These are phyloP conservation scores for Armadillidium nasatum DNA, from an alignment of 1,140 invertebrate genomes.

Conservation along the genomic window DNA sequence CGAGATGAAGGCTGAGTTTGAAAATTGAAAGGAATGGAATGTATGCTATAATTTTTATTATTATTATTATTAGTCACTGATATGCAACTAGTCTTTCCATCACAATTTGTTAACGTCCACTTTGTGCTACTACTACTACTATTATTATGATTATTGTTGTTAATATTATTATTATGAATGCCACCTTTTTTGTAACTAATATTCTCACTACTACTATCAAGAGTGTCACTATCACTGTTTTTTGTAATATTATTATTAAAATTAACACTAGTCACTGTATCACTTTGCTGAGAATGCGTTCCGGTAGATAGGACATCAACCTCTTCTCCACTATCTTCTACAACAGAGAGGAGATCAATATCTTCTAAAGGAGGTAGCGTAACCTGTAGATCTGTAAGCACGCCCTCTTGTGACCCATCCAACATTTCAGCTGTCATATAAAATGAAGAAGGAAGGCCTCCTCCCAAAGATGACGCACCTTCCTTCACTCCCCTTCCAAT, in stretches of 20 bases:
- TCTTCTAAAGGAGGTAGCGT: neutral
- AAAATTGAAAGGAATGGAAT: neutral
- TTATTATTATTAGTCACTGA: constrained; percentile 9
- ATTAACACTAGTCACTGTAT: neutral
- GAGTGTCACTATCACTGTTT: neutral
- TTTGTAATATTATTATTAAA: neutral
- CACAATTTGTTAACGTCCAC: neutral
- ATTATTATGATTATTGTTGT: neutral
- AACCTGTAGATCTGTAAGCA: neutral
- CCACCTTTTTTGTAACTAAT: neutral
- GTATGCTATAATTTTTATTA: neutral
- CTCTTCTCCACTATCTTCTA: neutral
- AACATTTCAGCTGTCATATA: neutral
- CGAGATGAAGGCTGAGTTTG: neutral
- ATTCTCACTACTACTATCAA: neutral
- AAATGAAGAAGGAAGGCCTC: neutral
- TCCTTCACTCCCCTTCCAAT: neutral
- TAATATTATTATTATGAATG: neutral
- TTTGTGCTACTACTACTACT: neutral
- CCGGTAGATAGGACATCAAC: neutral
- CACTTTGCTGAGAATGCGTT: neutral
- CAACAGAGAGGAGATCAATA: neutral
- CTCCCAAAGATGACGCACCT: neutral
- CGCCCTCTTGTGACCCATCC: neutral
- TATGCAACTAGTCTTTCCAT: neutral